phyloP scores from a whole-genome alignment of 2,888 invertebrate genomes.

The Thymelicus sylvestris region DNA sequence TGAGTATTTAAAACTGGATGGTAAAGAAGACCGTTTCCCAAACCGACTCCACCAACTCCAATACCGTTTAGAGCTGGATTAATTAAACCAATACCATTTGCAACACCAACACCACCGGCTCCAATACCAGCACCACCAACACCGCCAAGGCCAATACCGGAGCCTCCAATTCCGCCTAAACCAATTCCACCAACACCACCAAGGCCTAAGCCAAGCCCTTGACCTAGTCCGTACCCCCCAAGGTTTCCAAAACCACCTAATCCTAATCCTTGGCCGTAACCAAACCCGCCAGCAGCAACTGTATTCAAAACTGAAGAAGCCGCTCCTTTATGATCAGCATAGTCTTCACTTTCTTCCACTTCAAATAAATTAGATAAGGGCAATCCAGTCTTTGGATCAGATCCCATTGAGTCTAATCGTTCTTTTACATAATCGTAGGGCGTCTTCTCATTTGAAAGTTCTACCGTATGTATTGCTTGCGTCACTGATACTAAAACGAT shows the following conservation, averaged over 20 bases:
- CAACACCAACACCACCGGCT: constrained; percentile 53
- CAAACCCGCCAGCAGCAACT: constrained; percentile 60
- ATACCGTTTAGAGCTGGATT: constrained; percentile 65
- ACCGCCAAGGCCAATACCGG: constrained; percentile 53
- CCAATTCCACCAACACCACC: constrained; percentile 54
- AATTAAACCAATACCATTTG: constrained; percentile 57
- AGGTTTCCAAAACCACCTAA: constrained; percentile 51
- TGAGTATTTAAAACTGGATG: constrained; percentile 72
- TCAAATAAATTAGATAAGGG: constrained; percentile 82
- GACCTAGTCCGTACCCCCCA: constrained; percentile 52
- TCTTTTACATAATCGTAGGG: constrained; percentile 78
- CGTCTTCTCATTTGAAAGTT: constrained; percentile 71
- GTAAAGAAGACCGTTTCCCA: constrained; percentile 65
- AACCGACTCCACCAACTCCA: constrained; percentile 59
- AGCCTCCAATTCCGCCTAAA: constrained; percentile 50
- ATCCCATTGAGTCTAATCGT: constrained; percentile 65
- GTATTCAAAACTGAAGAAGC: constrained; percentile 72
- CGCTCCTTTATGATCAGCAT: constrained; percentile 79
- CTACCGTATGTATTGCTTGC: constrained; percentile 60
- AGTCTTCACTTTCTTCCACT: constrained; percentile 85
- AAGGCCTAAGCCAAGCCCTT: constrained; percentile 49
- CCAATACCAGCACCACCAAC: constrained; percentile 58
- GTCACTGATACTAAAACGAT: constrained; percentile 51
- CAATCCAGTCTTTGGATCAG: constrained; percentile 64
- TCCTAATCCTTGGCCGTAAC: constrained; percentile 52